phyloP scores from a whole-genome alignment of 2,797 vertebrate genomes.

The Argyrosomus regius region DNA sequence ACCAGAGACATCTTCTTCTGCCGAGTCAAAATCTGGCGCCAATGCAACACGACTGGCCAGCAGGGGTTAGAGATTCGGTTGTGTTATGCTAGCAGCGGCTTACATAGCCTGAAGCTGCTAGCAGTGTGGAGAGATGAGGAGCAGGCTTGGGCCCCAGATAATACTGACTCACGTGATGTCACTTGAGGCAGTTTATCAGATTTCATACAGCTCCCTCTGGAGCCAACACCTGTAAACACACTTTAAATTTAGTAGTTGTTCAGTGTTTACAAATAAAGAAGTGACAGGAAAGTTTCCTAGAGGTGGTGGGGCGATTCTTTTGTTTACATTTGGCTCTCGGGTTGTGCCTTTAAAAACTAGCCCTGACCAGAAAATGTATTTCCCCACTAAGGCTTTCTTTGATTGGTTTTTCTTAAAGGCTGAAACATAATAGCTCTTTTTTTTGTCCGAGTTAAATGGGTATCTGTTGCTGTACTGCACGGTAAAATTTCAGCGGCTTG shows the following conservation, averaged over 20 bases:
- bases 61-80: background rate
- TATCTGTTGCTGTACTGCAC: background rate
- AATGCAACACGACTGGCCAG: too few species aligned
- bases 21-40: background rate
- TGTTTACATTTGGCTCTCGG: background rate
- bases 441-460: background rate
- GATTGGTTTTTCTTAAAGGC: background rate
- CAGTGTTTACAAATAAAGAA: background rate
- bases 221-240: background rate
- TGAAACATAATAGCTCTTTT: background rate
- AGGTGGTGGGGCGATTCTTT: background rate
- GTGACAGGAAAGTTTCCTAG: background rate
- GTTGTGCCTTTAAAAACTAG: background rate
- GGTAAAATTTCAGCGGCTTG: background rate
- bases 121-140: background rate
- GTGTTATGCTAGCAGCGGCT: background rate
- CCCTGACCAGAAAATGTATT: background rate
- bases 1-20: background rate
- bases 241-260: background rate
- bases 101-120: background rate
- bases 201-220: background rate
- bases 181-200: background rate
- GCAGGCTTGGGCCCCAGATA: background rate
- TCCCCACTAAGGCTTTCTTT: background rate
- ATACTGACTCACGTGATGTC: background rate